Evolutionary conservation across 1,140 invertebrate species (phyloP), one percentile per base, ranked within the genome.

Genomic region (Drosophila miranda): DNA sequence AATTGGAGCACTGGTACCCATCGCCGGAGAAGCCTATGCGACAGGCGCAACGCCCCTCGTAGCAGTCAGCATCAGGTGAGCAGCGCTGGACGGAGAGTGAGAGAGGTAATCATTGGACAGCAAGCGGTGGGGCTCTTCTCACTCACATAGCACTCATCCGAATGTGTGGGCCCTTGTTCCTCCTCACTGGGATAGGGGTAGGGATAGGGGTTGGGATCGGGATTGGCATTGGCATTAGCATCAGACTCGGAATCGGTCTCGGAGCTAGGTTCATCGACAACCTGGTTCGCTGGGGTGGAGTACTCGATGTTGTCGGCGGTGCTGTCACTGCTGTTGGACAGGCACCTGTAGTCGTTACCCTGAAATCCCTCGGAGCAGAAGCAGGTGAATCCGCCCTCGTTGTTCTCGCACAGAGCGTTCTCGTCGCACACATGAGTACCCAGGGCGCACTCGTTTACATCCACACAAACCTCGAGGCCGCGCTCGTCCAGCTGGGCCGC

Each of bases 391-490:
- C 94, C 94, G 6, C 98, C 98, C 42, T 95, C 93, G 48, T 94
- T 93, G 89, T 99, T 99, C 19, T 94, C 92, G 84, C 98, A 99
- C 26, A 95, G 92, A 0, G 97, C 97, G 75, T 97, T 95, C 2
- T 91, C 91, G 63, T 97, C 94, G 90, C 98, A 99, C 9, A 88
- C 68, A 62, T 95, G 94, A 19, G 95, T 95, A 28, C 93, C 92
- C 19, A 60, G 6, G 1, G 71, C 62, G 23, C 92, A 99, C 91
- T 99, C 98, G 84, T 99, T 95, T 43, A 98, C 94, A 90, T 99
- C 97, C 50, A 94, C 91, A 90, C 96, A 97, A 16, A 92, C 87
- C 54, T 90, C 75, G 1, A 59, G 30, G 41, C 91, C 91, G 11
- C 78, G 91, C 58, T 93, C 92, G 28, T 92, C 92, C 75, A 78